phyloP scores from a whole-genome alignment of 2,113 vertebrate species.

The Peucedramus taeniatus region DNA sequence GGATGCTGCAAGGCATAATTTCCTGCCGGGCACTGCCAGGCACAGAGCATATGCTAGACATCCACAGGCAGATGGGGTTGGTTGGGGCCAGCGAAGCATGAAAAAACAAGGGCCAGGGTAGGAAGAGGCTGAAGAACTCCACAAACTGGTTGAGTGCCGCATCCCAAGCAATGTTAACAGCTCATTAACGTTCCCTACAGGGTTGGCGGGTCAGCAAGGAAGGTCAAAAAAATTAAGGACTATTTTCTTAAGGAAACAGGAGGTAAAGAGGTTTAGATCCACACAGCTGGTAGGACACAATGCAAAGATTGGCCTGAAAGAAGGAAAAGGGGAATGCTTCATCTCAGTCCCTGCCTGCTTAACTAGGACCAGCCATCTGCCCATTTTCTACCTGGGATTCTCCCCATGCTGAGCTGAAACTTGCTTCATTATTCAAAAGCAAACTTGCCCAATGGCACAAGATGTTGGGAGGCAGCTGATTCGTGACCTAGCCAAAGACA shows the following conservation, averaged over 20 bases:
- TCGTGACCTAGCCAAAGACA: conserved; percentile 72
- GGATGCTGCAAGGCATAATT: conserved; percentile 21
- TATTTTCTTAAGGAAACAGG: conserved; percentile 51
- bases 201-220: not conserved
- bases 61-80: conserved; percentile 60
- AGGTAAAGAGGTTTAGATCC: conserved; percentile 5
- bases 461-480: conserved; percentile 71
- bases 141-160: conserved; percentile 10
- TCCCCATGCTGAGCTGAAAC: conserved; percentile 70
- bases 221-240: conserved; percentile 58
- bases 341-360: conserved; percentile 42
- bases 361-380: conserved; percentile 67
- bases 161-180: conserved; percentile 42
- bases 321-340: conserved; percentile 50
- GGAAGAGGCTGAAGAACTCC: conserved; percentile 38
- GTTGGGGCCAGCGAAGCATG: conserved; percentile 38
- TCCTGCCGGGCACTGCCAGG: conserved; percentile 62
- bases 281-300: not conserved
- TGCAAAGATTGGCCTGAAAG: conserved; percentile 16
- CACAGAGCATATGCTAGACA: conserved; percentile 64
- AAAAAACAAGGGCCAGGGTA: not conserved
- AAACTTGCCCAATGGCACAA: conserved; percentile 62
- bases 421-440: conserved; percentile 73
- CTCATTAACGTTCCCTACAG: conserved; percentile 56
- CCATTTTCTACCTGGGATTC: conserved; percentile 72